A percentile compares a stretch with the other conserved stretches of the same genome.
phyloP scores from a whole-genome alignment of 2,888 invertebrate genomes.

The Conistra vaccinii region DNA sequence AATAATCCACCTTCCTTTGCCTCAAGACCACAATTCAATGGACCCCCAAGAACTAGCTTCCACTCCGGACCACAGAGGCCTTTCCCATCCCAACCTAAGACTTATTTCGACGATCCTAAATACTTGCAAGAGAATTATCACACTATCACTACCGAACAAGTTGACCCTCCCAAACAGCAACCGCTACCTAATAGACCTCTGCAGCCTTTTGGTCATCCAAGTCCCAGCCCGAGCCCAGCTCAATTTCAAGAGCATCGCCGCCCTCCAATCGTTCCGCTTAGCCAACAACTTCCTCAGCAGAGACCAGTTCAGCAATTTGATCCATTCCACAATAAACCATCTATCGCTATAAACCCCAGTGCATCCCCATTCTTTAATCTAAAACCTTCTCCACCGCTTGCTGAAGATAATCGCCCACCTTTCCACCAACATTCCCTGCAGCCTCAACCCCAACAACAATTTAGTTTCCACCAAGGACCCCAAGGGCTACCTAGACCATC shows the following conservation, averaged over 20 bases:
- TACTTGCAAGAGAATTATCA: constrained; percentile 90
- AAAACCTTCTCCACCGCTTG: constrained; percentile 86
- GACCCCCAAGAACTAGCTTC: constrained; percentile 84
- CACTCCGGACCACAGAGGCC: constrained; percentile 90
- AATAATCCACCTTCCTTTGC: constrained; percentile 79
- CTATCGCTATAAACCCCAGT: constrained; percentile 79
- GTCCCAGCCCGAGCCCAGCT: constrained; percentile 78
- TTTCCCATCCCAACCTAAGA: constrained; percentile 84
- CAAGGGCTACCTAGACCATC: constrained; percentile 80
- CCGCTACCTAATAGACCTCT: constrained; percentile 79
- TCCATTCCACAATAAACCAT: constrained; percentile 81
- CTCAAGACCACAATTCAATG: constrained; percentile 82
- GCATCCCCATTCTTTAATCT: constrained; percentile 86
- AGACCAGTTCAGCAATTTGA: constrained; percentile 83
- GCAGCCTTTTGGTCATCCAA: constrained; percentile 81
- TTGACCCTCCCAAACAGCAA: constrained; percentile 86
- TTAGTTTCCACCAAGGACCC: constrained; percentile 86
- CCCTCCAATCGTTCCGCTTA: constrained; percentile 80
- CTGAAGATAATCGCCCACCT: constrained; percentile 84
- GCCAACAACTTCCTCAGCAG: constrained; percentile 89
- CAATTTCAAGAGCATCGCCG: constrained; percentile 83
- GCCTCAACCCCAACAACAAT: constrained; percentile 83
- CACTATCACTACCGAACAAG: constrained; percentile 88
- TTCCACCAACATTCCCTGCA: constrained; percentile 78
- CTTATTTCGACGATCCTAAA: constrained; percentile 88